These are phyloP conservation scores for Erinaceus europaeus DNA, from an alignment of 2,113 vertebrate species.

Conservation along the genomic window DNA sequence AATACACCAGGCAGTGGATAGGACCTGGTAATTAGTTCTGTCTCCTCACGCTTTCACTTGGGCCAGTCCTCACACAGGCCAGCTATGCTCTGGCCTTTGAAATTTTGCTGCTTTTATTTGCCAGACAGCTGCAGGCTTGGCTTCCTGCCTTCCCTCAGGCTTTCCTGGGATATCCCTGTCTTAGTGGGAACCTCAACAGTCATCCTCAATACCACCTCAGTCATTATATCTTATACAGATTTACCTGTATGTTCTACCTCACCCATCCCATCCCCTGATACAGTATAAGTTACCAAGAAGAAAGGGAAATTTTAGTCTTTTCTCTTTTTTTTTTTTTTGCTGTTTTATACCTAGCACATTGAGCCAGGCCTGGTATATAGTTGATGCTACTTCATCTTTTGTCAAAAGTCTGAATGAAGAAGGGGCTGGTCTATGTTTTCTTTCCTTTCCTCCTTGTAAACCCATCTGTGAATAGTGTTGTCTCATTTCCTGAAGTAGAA, in stretches of 20 bases:
- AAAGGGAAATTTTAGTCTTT: background rate
- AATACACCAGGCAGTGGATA: fast-evolving
- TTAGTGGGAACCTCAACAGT: too few species aligned
- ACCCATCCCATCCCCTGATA: background rate
- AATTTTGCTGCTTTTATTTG: background rate
- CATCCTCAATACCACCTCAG: too few species aligned
- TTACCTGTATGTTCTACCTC: too few species aligned
- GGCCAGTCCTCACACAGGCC: too few species aligned
- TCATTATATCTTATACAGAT: too few species aligned
- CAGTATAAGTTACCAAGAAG: background rate
- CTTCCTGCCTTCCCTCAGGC: background rate
- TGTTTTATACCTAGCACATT: slow-evolving; percentile 52
- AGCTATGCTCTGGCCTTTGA: too few species aligned
- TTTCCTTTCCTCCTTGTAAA: background rate
- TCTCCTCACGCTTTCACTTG: background rate
- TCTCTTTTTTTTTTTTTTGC: background rate
- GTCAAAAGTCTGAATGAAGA: background rate
- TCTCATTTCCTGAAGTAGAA: background rate
- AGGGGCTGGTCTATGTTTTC: background rate
- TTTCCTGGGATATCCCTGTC: background rate
- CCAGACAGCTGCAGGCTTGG: too few species aligned
- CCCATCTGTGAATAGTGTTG: background rate
- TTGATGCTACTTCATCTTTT: background rate
- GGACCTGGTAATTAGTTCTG: too few species aligned
- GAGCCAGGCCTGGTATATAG: background rate